Evolutionary conservation across 2,113 vertebrate species (phyloP).

Genomic region (Laticauda colubrina): DNA sequence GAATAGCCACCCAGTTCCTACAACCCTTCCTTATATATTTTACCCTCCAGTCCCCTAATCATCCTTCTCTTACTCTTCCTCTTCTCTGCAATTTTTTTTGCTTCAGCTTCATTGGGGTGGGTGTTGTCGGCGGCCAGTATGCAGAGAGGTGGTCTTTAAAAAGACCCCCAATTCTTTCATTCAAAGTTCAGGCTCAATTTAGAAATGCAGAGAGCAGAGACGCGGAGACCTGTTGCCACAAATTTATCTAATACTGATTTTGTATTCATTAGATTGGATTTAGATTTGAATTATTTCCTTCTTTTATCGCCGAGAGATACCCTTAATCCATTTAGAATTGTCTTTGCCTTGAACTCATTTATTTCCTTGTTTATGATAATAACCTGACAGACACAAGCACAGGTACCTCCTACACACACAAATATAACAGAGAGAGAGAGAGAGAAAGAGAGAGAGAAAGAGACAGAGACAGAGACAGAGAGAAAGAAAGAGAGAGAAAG

Average conservation of each 20-base stretch:
- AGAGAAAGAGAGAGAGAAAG: too few relatives aligned
- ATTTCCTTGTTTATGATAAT: neutral
- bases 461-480: too few relatives aligned
- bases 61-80: neutral
- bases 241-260: neutral
- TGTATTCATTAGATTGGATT: neutral
- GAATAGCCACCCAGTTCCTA: neutral
- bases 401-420: neutral
- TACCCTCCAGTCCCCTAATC: neutral
- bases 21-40: rapidly evolving
- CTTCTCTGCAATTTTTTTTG: neutral
- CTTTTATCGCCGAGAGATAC: neutral
- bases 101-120: neutral
- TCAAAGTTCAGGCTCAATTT: neutral
- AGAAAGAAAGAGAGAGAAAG: too few relatives aligned
- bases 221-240: too few relatives aligned
- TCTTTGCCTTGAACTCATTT: slow-evolving; percentile 5
- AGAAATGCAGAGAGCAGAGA: neutral
- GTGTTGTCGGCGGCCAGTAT: neutral
- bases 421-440: neutral
- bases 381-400: slow-evolving; percentile 18
- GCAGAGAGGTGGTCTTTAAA: neutral
- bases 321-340: neutral
- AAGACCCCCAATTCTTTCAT: neutral
- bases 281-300: neutral